phyloP scores from a whole-genome alignment of 1,140 invertebrate genomes.

The Lepidurus packardi region DNA sequence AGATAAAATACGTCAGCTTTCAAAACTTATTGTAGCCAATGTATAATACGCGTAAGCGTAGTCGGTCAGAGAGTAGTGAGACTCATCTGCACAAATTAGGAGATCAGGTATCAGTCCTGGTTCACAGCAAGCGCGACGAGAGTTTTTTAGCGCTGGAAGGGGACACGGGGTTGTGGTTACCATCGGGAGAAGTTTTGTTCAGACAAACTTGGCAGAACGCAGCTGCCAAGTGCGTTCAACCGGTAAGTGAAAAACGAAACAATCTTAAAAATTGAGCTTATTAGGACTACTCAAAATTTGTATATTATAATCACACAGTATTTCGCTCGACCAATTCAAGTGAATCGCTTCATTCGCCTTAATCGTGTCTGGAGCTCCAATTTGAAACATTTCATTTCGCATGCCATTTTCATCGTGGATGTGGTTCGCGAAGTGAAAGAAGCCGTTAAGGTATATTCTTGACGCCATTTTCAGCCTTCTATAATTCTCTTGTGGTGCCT shows the following conservation, averaged over 20 bases:
- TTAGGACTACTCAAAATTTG: not conserved
- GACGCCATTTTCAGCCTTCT: not conserved
- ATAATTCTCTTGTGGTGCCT: not conserved
- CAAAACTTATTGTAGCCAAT: not conserved
- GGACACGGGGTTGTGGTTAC: not conserved
- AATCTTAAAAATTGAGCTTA: not conserved
- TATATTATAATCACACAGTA: constrained; percentile 23
- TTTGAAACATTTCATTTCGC: constrained; percentile 29
- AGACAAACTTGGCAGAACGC: not conserved
- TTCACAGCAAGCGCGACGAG: not conserved
- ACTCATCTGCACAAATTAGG: constrained; percentile 3
- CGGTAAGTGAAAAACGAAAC: not conserved
- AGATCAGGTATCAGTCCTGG: not conserved
- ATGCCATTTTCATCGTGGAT: constrained; percentile 30
- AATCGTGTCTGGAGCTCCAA: constrained; percentile 33
- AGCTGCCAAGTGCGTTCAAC: not conserved
- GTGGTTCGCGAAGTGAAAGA: constrained; percentile 29
- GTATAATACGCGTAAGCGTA: constrained; percentile 19
- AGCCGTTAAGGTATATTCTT: constrained; percentile 29
- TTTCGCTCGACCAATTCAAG: constrained; percentile 28
- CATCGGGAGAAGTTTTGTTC: constrained; percentile 6
- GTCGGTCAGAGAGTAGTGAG: not conserved
- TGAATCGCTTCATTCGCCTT: constrained; percentile 30
- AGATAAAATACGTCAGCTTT: not conserved
- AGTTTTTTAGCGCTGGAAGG: not conserved